A percentile compares a stretch with the other conserved stretches of the same genome.
phyloP scores from a whole-genome alignment of 2,113 vertebrate genomes.

The Porphyrio hochstetteri region DNA sequence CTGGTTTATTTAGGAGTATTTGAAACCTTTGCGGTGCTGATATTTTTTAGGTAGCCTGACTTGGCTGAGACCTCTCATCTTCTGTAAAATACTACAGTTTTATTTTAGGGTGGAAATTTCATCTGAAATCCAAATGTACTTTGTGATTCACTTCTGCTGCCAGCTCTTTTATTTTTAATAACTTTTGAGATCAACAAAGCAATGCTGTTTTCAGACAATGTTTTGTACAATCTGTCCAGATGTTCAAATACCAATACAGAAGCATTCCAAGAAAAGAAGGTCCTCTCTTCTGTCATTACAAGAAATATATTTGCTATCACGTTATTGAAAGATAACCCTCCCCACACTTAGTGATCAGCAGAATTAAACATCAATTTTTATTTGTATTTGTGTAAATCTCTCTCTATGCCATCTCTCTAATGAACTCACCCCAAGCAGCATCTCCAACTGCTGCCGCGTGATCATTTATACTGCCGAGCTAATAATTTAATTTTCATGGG shows the following conservation, averaged over 20 bases:
- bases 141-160: not conserved
- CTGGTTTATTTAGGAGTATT: not conserved
- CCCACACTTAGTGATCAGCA: not conserved
- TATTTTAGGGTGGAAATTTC: not conserved
- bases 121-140: conserved; percentile 15
- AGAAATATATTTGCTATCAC: not conserved
- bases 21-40: not conserved
- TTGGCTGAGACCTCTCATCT: not conserved
- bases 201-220: not conserved
- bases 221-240: conserved; percentile 32
- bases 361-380: conserved; percentile 42
- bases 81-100: not conserved
- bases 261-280: not conserved
- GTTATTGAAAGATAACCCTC: not conserved
- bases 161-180: conserved; percentile 52
- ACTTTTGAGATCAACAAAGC: not conserved
- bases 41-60: not conserved
- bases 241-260: not conserved
- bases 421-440: conserved; percentile 32
- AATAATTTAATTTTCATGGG: conserved; percentile 65
- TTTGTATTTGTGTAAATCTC: conserved; percentile 28
- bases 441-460: not conserved
- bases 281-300: not conserved
- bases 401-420: conserved; percentile 18
- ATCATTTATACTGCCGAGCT: conserved; percentile 35